These are phyloP conservation scores for Scaptodrosophila latifasciaeformis DNA, from an alignment of 2,888 invertebrate species.

Conservation along the genomic window DNA sequence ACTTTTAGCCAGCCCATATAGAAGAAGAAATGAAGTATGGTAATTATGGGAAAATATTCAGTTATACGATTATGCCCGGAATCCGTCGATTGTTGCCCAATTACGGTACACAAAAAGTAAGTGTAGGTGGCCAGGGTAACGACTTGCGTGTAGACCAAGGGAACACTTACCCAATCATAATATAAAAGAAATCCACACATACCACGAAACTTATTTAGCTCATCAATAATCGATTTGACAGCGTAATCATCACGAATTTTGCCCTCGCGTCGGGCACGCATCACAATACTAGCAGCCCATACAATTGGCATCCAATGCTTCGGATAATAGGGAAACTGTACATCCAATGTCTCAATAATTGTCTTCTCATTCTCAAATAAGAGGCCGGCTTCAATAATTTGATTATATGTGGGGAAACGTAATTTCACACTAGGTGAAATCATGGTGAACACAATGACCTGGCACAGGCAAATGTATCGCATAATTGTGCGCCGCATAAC, in stretches of 20 bases:
- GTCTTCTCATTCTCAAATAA: conserved; percentile 85
- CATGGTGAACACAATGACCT: conserved; percentile 89
- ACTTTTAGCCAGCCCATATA: conserved; percentile 94
- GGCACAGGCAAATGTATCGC: conserved; percentile 87
- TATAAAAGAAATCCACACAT: conserved; percentile 83
- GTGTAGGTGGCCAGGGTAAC: conserved; percentile 92
- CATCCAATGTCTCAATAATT: conserved; percentile 84
- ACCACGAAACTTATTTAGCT: conserved; percentile 87
- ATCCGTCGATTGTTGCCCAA: conserved; percentile 91
- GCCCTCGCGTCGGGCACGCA: conserved; percentile 89
- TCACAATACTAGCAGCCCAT: conserved; percentile 92
- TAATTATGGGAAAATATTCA: conserved; percentile 90
- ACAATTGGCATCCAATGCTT: conserved; percentile 94
- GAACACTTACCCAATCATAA: conserved; percentile 84
- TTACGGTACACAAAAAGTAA: conserved; percentile 88
- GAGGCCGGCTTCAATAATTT: conserved; percentile 88
- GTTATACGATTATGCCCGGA: conserved; percentile 77
- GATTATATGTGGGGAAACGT: conserved; percentile 87
- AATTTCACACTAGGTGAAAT: conserved; percentile 91
- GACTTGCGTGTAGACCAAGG: conserved; percentile 89
- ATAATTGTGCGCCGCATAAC: conserved; percentile 87
- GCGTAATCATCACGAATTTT: conserved; percentile 92
- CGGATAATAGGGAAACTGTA: conserved; percentile 86
- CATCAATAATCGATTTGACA: conserved; percentile 91
- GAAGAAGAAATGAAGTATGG: conserved; percentile 89